These are phyloP conservation scores for Campaea margaritaria DNA, from an alignment of 2,888 invertebrate genomes.

Conservation along the genomic window DNA sequence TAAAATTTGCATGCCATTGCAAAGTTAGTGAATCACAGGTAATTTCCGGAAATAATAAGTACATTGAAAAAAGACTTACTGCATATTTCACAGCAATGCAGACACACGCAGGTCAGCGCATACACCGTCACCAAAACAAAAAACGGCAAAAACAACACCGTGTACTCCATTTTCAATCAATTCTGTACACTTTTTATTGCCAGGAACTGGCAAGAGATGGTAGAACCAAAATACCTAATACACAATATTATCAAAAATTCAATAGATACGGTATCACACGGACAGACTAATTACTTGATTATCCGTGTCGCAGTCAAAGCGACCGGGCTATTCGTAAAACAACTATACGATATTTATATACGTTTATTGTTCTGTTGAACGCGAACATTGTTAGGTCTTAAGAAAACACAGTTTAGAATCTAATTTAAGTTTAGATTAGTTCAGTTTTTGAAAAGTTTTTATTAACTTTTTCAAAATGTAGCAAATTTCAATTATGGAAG, in stretches of 20 bases:
- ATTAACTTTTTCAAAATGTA: no score
- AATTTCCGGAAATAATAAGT: no score
- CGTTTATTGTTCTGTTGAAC: no score
- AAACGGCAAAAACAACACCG: slow-evolving; percentile 52
- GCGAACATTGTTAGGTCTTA: no score
- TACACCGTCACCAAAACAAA: slow-evolving; percentile 55
- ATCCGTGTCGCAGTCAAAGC: slow-evolving; percentile 1
- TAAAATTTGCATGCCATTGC: no score
- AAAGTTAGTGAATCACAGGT: no score
- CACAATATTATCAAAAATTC: slow-evolving; percentile 29
- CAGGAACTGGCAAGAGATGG: slow-evolving; percentile 1
- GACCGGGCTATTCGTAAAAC: background rate
- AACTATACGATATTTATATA: no score
- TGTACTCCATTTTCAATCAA: slow-evolving; percentile 48
- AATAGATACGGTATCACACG: slow-evolving; percentile 33
- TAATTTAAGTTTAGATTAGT: no score
- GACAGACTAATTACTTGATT: slow-evolving; percentile 14
- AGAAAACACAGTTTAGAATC: no score
- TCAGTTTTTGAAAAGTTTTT: no score
- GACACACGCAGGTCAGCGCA: slow-evolving; percentile 58
- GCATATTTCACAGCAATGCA: slow-evolving; percentile 61
- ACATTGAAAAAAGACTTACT: slow-evolving; percentile 52
- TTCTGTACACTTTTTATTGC: slow-evolving; percentile 9
- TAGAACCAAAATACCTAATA: slow-evolving; percentile 24
- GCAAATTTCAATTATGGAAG: no score